phyloP scores from a whole-genome alignment of 1,140 invertebrate genomes.

The Drosophila kanapiae region DNA sequence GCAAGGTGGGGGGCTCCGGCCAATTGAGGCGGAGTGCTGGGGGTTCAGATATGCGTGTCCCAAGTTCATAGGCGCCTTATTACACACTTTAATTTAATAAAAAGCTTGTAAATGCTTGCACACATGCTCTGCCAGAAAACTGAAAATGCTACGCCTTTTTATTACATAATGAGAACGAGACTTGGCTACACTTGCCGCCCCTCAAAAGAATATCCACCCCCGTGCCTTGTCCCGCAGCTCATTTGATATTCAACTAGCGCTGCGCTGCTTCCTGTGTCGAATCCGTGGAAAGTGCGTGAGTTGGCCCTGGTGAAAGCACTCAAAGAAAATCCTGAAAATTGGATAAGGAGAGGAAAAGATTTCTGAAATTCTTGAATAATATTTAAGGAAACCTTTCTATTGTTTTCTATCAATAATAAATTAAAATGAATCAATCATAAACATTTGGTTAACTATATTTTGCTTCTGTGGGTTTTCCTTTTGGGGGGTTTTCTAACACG shows the following conservation, averaged over 20 bases:
- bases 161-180: slow-evolving; percentile 73
- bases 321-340: not conserved
- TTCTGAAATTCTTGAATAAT: too few relatives aligned
- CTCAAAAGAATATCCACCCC: not conserved
- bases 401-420: too few relatives aligned
- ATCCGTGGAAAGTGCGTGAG: slow-evolving; percentile 65
- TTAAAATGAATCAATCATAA: too few relatives aligned
- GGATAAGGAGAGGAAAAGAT: not conserved
- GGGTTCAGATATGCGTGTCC: slow-evolving; percentile 54
- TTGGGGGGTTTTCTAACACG: not conserved
- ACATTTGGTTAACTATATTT: too few relatives aligned
- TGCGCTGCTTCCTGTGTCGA: slow-evolving; percentile 64
- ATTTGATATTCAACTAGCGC: slow-evolving; percentile 74
- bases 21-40: slow-evolving; percentile 21
- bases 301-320: slow-evolving; percentile 16
- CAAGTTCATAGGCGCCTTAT: slow-evolving; percentile 75
- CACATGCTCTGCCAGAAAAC: slow-evolving; percentile 52
- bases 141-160: slow-evolving; percentile 72
- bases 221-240: slow-evolving; percentile 32
- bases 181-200: slow-evolving; percentile 44
- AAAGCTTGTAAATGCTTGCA: slow-evolving; percentile 79
- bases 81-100: slow-evolving; percentile 82
- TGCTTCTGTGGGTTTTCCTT: too few relatives aligned
- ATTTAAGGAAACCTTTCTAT: accelerated
- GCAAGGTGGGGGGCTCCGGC: not conserved